Percentiles rank a stretch among this genome's conserved stretches.
phyloP scores from a whole-genome alignment of 92 coral and sea anemone genomes.

The Palythoa caribaeorum region DNA sequence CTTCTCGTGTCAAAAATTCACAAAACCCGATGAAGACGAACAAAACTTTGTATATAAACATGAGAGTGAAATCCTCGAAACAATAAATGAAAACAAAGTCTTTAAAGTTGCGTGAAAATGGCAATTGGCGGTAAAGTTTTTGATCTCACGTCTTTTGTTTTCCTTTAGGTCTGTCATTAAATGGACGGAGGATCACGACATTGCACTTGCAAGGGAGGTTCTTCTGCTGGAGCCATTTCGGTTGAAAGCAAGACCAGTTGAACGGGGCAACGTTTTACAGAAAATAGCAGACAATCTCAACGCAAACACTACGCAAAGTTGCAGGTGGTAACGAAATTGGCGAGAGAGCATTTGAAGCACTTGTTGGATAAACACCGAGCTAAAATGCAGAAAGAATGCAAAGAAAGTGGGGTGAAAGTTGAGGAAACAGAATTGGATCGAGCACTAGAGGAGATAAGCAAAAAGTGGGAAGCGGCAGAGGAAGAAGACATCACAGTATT shows the following conservation, averaged over 20 bases:
- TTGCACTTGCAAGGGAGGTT: conserved; percentile 40
- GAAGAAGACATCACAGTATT: conserved; percentile 31
- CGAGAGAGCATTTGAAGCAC: conserved; percentile 33
- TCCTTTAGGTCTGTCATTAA: background rate
- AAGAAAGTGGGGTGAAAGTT: conserved; percentile 38
- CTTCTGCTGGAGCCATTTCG: conserved; percentile 26
- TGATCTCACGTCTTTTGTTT: too few relatives aligned
- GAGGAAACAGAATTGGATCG: conserved; percentile 44
- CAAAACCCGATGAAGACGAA: background rate
- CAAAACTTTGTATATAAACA: background rate
- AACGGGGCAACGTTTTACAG: conserved; percentile 33
- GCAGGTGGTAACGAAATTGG: conserved; percentile 18
- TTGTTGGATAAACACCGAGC: too few relatives aligned
- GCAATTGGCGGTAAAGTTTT: too few relatives aligned
- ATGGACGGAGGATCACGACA: conserved; percentile 39
- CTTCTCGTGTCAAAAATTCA: background rate
- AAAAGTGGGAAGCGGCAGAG: conserved; percentile 55
- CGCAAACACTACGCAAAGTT: conserved; percentile 14
- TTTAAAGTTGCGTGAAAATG: too few relatives aligned
- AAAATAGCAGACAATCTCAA: conserved; percentile 38
- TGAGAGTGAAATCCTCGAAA: too few relatives aligned
- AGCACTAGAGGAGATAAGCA: conserved; percentile 46
- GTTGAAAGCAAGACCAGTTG: conserved; percentile 15
- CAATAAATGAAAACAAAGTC: too few relatives aligned
- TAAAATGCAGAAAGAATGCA: conserved; percentile 37